Conservation (phyloP, 2,888 invertebrate genomes). For the Lasioglossum calceatum region DNA sequence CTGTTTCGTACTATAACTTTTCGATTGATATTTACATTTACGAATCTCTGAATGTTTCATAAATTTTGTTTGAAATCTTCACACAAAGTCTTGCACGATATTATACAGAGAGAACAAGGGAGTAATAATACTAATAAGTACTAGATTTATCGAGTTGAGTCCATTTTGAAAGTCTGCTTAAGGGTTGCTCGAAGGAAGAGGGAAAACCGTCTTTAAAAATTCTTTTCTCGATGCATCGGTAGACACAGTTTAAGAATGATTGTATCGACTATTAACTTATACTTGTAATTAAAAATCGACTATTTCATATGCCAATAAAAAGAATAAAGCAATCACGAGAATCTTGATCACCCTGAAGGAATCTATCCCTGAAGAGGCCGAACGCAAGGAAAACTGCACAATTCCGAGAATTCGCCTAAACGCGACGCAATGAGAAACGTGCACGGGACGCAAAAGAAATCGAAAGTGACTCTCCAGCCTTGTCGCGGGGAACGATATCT, state of each 20-base stretch:
- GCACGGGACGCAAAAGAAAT: slow-evolving; percentile 11
- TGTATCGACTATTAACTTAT: too few species aligned
- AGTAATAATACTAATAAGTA: too few species aligned
- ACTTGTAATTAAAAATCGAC: not conserved
- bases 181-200: not conserved
- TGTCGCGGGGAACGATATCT: slow-evolving; percentile 5
- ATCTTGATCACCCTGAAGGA: not conserved
- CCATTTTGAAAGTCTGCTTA: not conserved
- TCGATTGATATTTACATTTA: too few species aligned
- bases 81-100: too few species aligned
- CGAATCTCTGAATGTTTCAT: too few species aligned
- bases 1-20: not conserved
- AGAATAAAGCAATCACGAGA: not conserved
- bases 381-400: not conserved
- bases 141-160: not conserved
- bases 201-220: not conserved
- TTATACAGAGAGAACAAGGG: too few species aligned
- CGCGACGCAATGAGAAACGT: not conserved
- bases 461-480: slow-evolving; percentile 29
- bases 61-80: too few species aligned
- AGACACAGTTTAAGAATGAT: not conserved
- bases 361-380: not conserved
- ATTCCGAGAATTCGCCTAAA: not conserved
- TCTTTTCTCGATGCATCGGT: not conserved
- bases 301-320: not conserved